phyloP scores from a whole-genome alignment of 2,113 vertebrate genomes.

The Cheirogaleus medius region DNA sequence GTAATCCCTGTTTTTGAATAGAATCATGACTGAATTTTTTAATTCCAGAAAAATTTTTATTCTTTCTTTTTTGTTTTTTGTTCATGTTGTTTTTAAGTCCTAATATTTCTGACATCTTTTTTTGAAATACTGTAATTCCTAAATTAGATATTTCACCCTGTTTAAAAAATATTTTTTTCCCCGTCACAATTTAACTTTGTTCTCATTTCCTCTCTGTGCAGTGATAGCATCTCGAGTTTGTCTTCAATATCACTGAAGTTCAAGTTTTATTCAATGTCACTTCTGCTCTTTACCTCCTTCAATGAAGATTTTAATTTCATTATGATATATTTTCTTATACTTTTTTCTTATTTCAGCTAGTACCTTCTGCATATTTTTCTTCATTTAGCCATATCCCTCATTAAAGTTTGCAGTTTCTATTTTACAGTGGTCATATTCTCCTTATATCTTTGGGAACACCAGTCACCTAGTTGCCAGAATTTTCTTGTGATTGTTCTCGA shows the following conservation, averaged over 20 bases:
- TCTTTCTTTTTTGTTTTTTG: neutral
- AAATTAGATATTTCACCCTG: neutral
- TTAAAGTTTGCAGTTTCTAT: neutral
- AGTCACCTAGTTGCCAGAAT: neutral
- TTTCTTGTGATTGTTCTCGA: neutral
- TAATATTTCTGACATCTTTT: conserved; percentile 18
- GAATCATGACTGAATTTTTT: neutral
- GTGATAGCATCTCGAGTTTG: neutral
- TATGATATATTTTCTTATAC: neutral
- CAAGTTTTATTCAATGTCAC: neutral
- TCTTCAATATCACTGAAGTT: neutral
- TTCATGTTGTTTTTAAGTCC: neutral
- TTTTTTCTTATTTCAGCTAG: neutral
- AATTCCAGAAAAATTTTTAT: neutral
- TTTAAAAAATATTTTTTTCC: neutral
- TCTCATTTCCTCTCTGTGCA: neutral
- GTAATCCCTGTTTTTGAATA: neutral
- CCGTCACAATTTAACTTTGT: neutral
- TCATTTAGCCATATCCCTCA: neutral
- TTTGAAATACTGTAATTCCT: neutral
- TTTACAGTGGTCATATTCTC: neutral
- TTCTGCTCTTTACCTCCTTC: neutral
- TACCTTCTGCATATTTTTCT: neutral
- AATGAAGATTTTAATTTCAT: neutral
- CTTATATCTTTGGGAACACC: neutral